phyloP scores from a whole-genome alignment of 2,797 vertebrate species.

The Scleropages formosus region DNA sequence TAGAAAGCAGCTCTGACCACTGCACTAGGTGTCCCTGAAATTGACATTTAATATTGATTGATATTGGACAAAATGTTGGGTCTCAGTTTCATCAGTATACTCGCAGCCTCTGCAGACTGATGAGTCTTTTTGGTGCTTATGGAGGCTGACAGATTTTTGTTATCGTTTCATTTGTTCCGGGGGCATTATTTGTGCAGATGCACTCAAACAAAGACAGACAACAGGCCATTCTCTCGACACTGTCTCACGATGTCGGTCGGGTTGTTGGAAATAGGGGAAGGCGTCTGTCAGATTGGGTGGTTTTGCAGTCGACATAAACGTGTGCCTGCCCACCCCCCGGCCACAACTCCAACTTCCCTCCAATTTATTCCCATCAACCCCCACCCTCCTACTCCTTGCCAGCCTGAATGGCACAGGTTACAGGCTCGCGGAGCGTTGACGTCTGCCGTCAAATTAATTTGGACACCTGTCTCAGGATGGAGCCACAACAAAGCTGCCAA shows the following conservation, averaged over 20 bases:
- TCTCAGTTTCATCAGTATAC: too few relatives aligned
- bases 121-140: too few relatives aligned
- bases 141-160: too few relatives aligned
- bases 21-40: too few relatives aligned
- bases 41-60: too few relatives aligned
- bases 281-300: background rate
- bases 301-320: background rate
- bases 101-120: too few relatives aligned
- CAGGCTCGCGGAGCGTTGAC: conserved; percentile 7
- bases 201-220: background rate
- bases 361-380: conserved; percentile 32
- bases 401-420: conserved; percentile 12
- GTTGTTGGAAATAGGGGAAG: background rate
- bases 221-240: background rate
- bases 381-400: conserved; percentile 8
- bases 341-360: conserved; percentile 14
- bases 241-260: background rate
- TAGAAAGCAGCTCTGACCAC: too few relatives aligned
- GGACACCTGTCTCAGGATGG: conserved; percentile 33
- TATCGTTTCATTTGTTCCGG: background rate
- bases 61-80: too few relatives aligned
- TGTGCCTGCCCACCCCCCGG: background rate
- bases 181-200: background rate
- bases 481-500: conserved; percentile 31
- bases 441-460: conserved; percentile 35